Base-by-base conservation (phyloP, 2,888 invertebrate genomes). In the Nomada lathburiana region DNA sequence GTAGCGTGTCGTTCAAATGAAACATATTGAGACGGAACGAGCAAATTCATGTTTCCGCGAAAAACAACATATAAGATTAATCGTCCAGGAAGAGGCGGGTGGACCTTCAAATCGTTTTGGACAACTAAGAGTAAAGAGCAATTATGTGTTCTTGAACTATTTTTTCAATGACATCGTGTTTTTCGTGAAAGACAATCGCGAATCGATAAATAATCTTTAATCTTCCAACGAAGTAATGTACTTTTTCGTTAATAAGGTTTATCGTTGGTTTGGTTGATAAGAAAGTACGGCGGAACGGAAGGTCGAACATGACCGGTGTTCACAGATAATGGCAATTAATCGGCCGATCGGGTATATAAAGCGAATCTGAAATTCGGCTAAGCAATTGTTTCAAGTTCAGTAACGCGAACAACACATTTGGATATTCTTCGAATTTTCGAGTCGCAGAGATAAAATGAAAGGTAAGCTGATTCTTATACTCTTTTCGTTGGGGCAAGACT, bases 381-480 rank as follows among this genome's bases (percentile, higher is more conserved):
- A 0, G 9, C 42, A 50, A 11, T 76, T 47, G 7, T n/a, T 0
- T 23, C 13, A 26, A 16, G 16, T 44, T 26, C 10, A 16, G n/a
- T 4, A 23, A 4, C 16, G 20, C 13, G 5, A 11, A 20, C 53
- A n/a, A n/a, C 23, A 57, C 20, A 13, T 57, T 20, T 57, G 23
- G 26, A 29, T 11, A 42, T 26, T 57, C 23, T 20, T 3, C 2
- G 29, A 13, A 5, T 36, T 0, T 10, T 23, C 18, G 29, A 11
- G 47, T 16, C 47, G 59, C 65, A 26, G 26, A 65, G 10, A 36
- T 70, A 75, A 80, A n/a, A 86, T 82, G 84, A 88, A 85, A 86
- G 80, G 84, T 81, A 83, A 83, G 77, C 11, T 1, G 44, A 13
- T 72, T 62, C 9, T 3, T 20, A 29, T 53, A 36, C 36, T 36